Conservation (phyloP, 2,113 vertebrate species). For the human region DNA sequence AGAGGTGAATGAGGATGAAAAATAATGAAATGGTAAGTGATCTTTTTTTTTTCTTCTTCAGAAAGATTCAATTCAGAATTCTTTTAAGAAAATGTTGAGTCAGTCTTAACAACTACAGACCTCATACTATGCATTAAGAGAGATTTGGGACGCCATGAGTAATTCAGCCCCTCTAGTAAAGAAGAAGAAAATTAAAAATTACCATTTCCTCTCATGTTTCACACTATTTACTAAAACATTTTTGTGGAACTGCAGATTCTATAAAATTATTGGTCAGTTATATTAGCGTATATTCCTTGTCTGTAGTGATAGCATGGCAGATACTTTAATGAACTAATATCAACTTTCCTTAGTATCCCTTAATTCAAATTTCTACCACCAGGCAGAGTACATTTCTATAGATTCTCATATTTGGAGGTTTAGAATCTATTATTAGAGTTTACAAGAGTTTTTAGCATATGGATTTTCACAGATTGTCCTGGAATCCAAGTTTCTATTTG, state of each 20-base stretch:
- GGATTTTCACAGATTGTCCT: neutral
- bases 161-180: neutral
- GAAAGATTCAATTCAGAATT: conserved; percentile 58
- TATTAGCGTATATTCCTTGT: neutral
- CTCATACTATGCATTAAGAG: neutral
- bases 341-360: neutral
- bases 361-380: neutral
- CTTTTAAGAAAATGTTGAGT: conserved; percentile 19
- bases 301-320: neutral
- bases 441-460: neutral
- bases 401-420: neutral
- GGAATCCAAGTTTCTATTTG: neutral
- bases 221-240: neutral
- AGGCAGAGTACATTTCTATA: neutral
- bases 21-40: conserved; percentile 69
- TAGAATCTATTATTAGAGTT: neutral
- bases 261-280: neutral
- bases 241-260: neutral
- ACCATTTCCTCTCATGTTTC: neutral
- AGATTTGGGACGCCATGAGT: neutral
- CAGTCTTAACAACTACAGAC: neutral
- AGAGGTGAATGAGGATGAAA: conserved; percentile 70
- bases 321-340: conserved; percentile 19
- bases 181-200: neutral
- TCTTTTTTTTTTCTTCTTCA: conserved; percentile 60